Evolutionary conservation across 2,797 vertebrate species (phyloP).

Genomic region (Emys orbicularis): DNA sequence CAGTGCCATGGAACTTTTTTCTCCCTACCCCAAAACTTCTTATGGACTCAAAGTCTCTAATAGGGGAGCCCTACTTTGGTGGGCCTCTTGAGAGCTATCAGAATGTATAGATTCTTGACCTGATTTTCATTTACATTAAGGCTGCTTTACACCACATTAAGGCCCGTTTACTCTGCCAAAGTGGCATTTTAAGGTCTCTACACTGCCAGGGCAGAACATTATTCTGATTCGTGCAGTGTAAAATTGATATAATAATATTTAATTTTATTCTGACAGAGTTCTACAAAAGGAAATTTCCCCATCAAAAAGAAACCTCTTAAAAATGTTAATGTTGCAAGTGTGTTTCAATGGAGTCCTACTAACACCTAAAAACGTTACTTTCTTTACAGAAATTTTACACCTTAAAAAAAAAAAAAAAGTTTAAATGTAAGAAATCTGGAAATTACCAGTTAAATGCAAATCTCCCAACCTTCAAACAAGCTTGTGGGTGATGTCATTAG

Average conservation of each 20-base stretch:
- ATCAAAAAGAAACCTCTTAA: background rate
- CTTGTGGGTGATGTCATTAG: background rate
- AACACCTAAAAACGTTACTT: background rate
- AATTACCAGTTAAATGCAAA: no score
- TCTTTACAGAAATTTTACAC: background rate
- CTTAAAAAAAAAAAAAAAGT: no score
- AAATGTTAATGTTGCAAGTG: background rate
- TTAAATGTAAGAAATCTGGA: no score
- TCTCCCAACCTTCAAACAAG: background rate
- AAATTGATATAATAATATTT: background rate
- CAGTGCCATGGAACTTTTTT: background rate
- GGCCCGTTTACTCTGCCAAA: background rate
- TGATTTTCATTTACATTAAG: background rate
- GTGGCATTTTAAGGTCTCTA: background rate
- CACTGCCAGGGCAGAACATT: background rate
- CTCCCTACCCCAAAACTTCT: background rate
- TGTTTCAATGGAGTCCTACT: background rate
- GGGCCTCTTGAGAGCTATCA: no score
- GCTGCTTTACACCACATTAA: background rate
- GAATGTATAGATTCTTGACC: background rate
- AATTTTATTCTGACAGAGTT: background rate
- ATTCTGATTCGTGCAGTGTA: background rate
- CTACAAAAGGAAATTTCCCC: background rate
- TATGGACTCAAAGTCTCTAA: background rate
- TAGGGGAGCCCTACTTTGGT: no score